A percentile compares a stretch with the other conserved stretches of the same genome.
These are phyloP conservation scores for Aythya baeri DNA, from an alignment of 2,113 vertebrate genomes.

Conservation along the genomic window DNA sequence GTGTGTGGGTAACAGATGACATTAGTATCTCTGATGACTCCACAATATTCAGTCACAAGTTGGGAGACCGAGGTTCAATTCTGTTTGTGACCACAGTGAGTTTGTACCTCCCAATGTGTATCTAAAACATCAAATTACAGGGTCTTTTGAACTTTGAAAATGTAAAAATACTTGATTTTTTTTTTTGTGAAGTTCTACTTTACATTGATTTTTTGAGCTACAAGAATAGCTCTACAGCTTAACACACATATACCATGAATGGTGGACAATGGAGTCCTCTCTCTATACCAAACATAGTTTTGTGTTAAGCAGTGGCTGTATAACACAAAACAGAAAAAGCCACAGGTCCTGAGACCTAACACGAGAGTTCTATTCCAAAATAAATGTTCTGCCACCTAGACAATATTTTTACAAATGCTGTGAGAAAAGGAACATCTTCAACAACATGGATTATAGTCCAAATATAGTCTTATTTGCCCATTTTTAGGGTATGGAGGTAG, in stretches of 20 bases:
- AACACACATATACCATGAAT: not conserved
- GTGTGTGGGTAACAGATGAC: not conserved
- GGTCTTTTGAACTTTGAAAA: not conserved
- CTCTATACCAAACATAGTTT: not conserved
- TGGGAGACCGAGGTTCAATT: not conserved
- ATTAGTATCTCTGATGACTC: not conserved
- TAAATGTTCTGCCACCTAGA: not conserved
- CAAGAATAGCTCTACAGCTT: not conserved
- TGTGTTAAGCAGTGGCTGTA: not conserved
- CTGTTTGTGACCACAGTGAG: not conserved
- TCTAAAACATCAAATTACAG: not conserved
- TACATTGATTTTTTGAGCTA: not conserved
- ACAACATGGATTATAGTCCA: not conserved
- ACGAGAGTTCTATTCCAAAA: not conserved
- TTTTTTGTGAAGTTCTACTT: not conserved
- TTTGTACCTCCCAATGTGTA: not conserved
- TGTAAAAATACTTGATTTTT: not conserved
- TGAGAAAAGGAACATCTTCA: not conserved
- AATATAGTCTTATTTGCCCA: not conserved
- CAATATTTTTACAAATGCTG: not conserved
- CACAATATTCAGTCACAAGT: not conserved
- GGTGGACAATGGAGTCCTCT: not conserved
- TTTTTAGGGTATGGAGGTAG: not conserved
- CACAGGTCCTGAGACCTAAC: not conserved
- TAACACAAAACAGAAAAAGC: not conserved